Percentiles rank a stretch among this genome's conserved stretches.
These are phyloP conservation scores for Pangasianodon gigas DNA, from an alignment of 2,113 vertebrate genomes.

Conservation along the genomic window DNA sequence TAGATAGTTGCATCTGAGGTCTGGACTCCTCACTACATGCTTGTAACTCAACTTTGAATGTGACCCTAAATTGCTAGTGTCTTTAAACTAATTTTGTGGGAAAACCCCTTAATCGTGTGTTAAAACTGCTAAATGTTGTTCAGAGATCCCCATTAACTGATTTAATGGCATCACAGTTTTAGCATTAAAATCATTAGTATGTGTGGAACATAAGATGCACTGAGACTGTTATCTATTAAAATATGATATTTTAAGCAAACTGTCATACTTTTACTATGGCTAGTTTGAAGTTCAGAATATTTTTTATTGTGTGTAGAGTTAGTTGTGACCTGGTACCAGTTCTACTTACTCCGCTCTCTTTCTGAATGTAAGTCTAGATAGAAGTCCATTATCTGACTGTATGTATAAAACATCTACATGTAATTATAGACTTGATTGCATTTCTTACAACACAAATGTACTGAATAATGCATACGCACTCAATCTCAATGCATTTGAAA, in stretches of 20 bases:
- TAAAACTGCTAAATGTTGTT: neutral
- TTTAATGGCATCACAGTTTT: neutral
- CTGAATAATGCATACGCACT: neutral
- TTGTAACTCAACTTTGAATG: neutral
- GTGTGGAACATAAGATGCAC: neutral
- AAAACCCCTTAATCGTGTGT: neutral
- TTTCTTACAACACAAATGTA: neutral
- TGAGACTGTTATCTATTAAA: neutral
- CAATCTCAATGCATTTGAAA: conserved; percentile 23
- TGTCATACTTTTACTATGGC: neutral
- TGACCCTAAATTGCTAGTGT: neutral
- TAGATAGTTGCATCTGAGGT: neutral
- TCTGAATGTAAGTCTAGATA: neutral
- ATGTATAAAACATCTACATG: neutral
- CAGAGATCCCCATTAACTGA: neutral
- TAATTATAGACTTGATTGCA: neutral
- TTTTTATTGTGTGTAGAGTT: neutral
- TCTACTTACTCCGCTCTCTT: neutral
- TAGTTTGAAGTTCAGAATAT: neutral
- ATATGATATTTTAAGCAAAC: neutral
- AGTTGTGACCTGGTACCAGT: neutral
- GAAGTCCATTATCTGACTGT: neutral
- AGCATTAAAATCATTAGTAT: neutral
- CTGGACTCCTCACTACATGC: neutral
- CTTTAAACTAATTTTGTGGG: neutral